Conservation (phyloP, 2,113 vertebrate genomes). For the Setophaga petechia region DNA sequence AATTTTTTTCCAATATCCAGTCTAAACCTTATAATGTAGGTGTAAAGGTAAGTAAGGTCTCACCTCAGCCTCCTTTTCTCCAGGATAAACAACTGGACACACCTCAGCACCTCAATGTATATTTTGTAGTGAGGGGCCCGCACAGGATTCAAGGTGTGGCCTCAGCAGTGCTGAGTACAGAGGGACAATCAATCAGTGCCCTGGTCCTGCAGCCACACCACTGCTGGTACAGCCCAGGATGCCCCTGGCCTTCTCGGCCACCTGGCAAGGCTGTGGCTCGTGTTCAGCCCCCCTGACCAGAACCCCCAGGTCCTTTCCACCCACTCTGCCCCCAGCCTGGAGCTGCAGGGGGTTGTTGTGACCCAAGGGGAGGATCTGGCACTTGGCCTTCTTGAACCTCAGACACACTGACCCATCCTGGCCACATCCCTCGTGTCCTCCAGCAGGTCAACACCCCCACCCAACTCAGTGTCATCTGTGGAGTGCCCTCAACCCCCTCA, state of each 20-base stretch:
- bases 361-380: background rate
- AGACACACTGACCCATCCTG: background rate
- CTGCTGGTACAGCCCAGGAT: background rate
- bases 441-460: background rate
- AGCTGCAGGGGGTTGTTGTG: background rate
- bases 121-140: background rate
- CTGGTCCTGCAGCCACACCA: background rate
- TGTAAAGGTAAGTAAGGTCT: background rate
- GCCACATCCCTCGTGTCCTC: accelerated
- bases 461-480: background rate
- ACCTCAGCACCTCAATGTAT: background rate
- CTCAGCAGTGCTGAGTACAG: background rate
- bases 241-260: background rate
- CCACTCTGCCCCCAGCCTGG: background rate
- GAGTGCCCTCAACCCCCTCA: background rate
- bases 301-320: background rate
- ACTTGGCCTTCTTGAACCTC: background rate
- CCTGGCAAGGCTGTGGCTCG: background rate
- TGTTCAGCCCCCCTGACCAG: background rate
- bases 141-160: background rate
- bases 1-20: background rate
- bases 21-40: background rate
- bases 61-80: background rate
- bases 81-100: background rate
- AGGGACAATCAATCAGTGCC: background rate